Evolutionary conservation across 2,113 vertebrate species (phyloP).

Genomic region (Apteryx mantelli): DNA sequence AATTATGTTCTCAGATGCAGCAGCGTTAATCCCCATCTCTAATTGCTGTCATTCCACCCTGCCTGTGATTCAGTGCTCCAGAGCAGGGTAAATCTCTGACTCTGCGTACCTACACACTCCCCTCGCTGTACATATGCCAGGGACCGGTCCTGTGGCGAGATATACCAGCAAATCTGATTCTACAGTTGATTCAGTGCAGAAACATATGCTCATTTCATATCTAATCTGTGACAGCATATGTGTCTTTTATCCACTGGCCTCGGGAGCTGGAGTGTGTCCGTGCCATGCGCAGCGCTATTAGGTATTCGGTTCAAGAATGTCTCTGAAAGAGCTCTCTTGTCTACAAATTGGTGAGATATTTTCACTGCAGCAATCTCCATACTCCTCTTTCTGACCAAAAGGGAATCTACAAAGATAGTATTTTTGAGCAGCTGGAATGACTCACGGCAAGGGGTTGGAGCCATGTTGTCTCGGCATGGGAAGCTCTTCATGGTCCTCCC

Average conservation of each 20-base stretch:
- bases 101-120: neutral
- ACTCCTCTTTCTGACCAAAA: neutral
- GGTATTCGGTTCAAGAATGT: neutral
- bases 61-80: neutral
- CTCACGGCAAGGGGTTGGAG: conserved; percentile 22
- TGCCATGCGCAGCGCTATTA: neutral
- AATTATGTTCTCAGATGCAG: neutral
- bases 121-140: neutral
- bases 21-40: neutral
- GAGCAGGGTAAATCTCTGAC: neutral
- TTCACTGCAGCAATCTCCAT: neutral
- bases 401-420: neutral
- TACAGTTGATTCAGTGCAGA: neutral
- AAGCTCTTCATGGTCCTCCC: conserved; percentile 1
- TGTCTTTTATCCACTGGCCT: neutral
- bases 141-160: neutral
- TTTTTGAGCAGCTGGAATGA: conserved; percentile 36
- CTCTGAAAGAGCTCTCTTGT: conserved; percentile 38
- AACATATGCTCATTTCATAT: neutral
- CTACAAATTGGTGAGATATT: neutral
- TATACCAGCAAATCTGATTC: neutral
- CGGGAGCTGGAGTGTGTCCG: neutral
- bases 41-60: neutral
- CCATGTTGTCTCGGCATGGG: conserved; percentile 6
- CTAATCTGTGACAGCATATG: conserved; percentile 20